These are phyloP conservation scores for Nebria brevicollis DNA, from an alignment of 2,888 invertebrate species.

Conservation along the genomic window DNA sequence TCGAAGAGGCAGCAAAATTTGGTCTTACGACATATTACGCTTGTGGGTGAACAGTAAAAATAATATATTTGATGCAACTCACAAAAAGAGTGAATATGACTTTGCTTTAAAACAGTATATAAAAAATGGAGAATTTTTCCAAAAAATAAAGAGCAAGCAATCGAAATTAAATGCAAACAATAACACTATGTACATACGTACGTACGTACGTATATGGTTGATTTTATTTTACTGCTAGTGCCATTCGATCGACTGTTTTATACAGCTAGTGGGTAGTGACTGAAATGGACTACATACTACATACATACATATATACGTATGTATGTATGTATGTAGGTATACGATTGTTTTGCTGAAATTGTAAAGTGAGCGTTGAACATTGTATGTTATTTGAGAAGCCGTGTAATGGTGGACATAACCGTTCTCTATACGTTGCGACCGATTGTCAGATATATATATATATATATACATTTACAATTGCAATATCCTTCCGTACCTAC, in stretches of 20 bases:
- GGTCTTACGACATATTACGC: no score
- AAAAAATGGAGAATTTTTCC: no score
- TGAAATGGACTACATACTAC: slow-evolving; percentile 20
- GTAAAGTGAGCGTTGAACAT: slow-evolving; percentile 55
- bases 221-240: background rate
- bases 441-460: slow-evolving; percentile 14
- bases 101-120: no score
- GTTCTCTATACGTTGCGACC: slow-evolving; percentile 41
- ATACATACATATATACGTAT: background rate
- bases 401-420: slow-evolving; percentile 52
- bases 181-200: background rate
- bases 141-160: no score
- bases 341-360: slow-evolving; percentile 50
- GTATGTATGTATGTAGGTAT: slow-evolving; percentile 28
- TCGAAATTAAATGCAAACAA: background rate
- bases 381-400: slow-evolving; percentile 53
- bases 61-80: no score
- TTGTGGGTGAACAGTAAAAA: no score
- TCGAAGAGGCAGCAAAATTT: no score
- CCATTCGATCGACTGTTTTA: slow-evolving; percentile 1
- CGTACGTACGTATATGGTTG: background rate
- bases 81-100: no score
- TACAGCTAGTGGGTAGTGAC: background rate
- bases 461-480: slow-evolving; percentile 9
- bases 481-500: slow-evolving; percentile 6